Conservation (phyloP, 2,797 vertebrate genomes). For the Sus cebifrons region DNA sequence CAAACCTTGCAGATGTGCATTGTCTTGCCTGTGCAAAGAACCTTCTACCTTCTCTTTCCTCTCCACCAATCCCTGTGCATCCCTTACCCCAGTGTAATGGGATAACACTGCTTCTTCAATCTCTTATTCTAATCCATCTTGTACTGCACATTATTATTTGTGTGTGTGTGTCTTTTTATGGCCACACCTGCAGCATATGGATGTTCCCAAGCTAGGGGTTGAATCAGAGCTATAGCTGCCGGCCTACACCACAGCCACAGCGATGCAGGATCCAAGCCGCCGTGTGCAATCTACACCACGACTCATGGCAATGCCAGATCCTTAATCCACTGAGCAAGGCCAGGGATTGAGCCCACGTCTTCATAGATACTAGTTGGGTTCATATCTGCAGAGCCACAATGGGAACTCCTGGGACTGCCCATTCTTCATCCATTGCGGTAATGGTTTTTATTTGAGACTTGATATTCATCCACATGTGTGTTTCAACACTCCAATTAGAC, state of each 20-base stretch:
- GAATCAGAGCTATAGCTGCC: too few relatives aligned
- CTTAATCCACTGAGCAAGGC: too few relatives aligned
- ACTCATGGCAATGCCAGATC: too few relatives aligned
- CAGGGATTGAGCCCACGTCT: too few relatives aligned
- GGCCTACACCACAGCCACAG: too few relatives aligned
- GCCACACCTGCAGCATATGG: too few relatives aligned
- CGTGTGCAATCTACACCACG: too few relatives aligned
- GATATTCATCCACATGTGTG: not conserved
- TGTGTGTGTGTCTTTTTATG: too few relatives aligned
- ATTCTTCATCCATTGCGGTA: not conserved
- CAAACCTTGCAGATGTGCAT: not conserved
- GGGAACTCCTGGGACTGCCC: not conserved
- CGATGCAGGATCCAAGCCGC: too few relatives aligned
- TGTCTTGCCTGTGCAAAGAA: not conserved
- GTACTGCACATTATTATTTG: not conserved
- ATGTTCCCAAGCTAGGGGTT: too few relatives aligned
- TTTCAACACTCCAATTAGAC: not conserved
- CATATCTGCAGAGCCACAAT: too few relatives aligned
- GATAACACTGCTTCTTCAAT: not conserved
- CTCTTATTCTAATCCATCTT: not conserved
- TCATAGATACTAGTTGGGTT: too few relatives aligned
- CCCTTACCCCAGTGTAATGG: not conserved
- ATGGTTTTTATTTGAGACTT: not conserved
- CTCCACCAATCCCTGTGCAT: not conserved
- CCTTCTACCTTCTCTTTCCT: not conserved